Evolutionary conservation across 2,797 vertebrate genomes (phyloP).

Genomic region (Sebastes goodei): DNA sequence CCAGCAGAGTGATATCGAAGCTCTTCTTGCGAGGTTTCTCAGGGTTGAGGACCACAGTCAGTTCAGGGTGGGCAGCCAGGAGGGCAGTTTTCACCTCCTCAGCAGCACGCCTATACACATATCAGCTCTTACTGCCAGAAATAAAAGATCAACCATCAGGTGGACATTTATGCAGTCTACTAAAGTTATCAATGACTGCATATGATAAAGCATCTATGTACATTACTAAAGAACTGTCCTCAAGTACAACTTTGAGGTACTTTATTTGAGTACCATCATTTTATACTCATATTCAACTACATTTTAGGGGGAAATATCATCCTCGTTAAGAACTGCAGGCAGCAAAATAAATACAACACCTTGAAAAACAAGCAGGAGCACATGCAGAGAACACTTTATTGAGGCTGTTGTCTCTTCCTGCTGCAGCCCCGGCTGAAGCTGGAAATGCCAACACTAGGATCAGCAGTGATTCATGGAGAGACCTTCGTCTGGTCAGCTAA

Average conservation of each 20-base stretch:
- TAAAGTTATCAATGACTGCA: not conserved
- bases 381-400: not conserved
- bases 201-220: not conserved
- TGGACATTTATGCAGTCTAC: not conserved
- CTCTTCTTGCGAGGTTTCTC: slow-evolving; percentile 89
- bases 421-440: too few species aligned
- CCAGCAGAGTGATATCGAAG: slow-evolving; percentile 90
- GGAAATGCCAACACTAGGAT: too few species aligned
- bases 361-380: not conserved
- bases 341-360: not conserved
- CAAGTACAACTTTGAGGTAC: too few species aligned
- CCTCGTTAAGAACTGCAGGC: not conserved
- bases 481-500: too few species aligned
- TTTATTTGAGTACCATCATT: too few species aligned
- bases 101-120: slow-evolving; percentile 90
- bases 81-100: slow-evolving; percentile 86
- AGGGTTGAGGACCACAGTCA: slow-evolving; percentile 87
- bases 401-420: too few species aligned
- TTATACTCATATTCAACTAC: not conserved
- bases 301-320: not conserved
- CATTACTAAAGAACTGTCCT: not conserved
- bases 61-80: slow-evolving; percentile 74
- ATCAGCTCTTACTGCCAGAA: slow-evolving; percentile 91
- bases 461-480: too few species aligned
- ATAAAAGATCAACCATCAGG: slow-evolving; percentile 23